Base-by-base conservation (phyloP, 1,140 invertebrate species). In the Babylonia areolata region DNA sequence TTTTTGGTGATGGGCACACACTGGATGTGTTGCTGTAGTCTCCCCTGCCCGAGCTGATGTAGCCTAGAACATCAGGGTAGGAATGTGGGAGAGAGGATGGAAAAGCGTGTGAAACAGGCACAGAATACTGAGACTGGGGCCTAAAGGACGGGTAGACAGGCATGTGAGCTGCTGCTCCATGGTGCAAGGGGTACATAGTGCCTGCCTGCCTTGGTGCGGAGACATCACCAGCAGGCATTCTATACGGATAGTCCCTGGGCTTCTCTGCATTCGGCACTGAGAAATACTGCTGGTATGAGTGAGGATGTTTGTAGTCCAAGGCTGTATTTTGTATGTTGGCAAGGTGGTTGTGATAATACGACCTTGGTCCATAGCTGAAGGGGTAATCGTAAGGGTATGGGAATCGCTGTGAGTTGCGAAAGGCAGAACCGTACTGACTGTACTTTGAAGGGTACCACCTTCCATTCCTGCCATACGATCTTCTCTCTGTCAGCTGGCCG, bases 21-120 rank as follows among this genome's bases (percentile, higher is more conserved):
- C 23, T 40, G 37, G 75, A 40, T 5, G 37, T 77, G 35, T 77
- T 77, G 37, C 35, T 77, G 75, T 77, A 77, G 75, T 77, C 75
- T 23, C 75, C 75, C 40, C 37, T 28, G 12, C 75, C 75, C 11
- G 75, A 77, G 35, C 35, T 77, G 28, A 73, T n/a, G 71, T 73
- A 31, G 31, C 71, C 35, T 2, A 77, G 75, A 40, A 77, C 39
- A 28, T 77, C 75, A 28, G 75, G 75, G 20, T 77, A 77, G 33
- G 71, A 5, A 12, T 64, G 58, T 5, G 58, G 28, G 28, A 64
- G 20, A 23, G 58, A n/a, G 28, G 58, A n/a, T n/a, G 58, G 58
- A 23, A 64, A 64, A 2, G 58, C 5, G 6, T 64, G 58, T 20
- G 46, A 51, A 46, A 51, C 9, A 12, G 46, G 46, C 46, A 23